Percentiles rank a stretch among this genome's conserved stretches.
Conservation (phyloP, 2,888 invertebrate species). For the Melieria crassipennis region DNA sequence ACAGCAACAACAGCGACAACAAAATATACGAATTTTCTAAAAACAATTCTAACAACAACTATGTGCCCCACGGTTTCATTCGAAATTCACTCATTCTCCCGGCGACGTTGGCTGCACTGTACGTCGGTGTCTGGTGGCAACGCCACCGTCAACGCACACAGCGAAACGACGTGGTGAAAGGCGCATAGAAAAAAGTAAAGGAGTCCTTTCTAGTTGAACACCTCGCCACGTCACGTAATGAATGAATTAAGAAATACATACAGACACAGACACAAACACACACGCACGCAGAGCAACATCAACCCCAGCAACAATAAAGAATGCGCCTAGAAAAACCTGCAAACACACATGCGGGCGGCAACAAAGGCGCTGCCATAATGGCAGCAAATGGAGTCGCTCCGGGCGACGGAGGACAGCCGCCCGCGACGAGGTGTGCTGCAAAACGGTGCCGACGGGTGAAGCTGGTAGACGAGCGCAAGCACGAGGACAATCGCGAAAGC, state of each 20-base stretch:
- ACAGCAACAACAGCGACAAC: background rate
- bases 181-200: slow-evolving; percentile 34
- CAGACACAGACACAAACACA: slow-evolving; percentile 11
- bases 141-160: slow-evolving; percentile 38
- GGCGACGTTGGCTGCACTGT: background rate
- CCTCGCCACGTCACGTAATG: slow-evolving; percentile 46
- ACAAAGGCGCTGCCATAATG: slow-evolving; percentile 46
- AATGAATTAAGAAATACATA: slow-evolving; percentile 31
- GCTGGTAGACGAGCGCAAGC: background rate
- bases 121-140: slow-evolving; percentile 42
- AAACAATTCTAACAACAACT: slow-evolving; percentile 17
- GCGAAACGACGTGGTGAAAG: slow-evolving; percentile 26
- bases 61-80: slow-evolving; percentile 10
- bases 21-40: background rate
- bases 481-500: background rate
- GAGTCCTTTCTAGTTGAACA: slow-evolving; percentile 47
- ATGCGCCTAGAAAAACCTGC: background rate
- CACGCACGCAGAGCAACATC: background rate
- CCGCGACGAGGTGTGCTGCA: background rate
- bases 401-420: slow-evolving; percentile 46
- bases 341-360: slow-evolving; percentile 23
- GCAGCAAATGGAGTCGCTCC: slow-evolving; percentile 54
- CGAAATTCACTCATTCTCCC: slow-evolving; percentile 11
- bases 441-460: background rate
- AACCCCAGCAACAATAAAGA: slow-evolving; percentile 33